phyloP scores from a whole-genome alignment of 2,113 vertebrate species.

The Alaudala cheleensis region DNA sequence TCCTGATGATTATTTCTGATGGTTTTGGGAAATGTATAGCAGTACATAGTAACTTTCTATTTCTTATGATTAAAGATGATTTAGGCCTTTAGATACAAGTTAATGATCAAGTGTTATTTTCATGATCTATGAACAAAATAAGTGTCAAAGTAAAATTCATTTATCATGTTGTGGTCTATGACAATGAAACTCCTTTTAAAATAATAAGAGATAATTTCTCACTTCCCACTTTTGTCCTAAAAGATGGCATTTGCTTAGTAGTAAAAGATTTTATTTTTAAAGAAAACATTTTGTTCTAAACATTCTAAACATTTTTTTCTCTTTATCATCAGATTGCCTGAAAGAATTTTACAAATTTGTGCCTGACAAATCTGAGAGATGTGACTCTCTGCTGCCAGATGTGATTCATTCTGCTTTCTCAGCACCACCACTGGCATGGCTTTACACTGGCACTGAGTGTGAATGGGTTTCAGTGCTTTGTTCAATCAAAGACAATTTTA shows the following conservation, averaged over 20 bases:
- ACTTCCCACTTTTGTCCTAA: not conserved
- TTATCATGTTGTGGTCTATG: not conserved
- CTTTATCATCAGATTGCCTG: not conserved
- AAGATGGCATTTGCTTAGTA: not conserved
- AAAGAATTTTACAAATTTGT: not conserved
- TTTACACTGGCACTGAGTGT: not conserved
- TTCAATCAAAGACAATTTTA: not conserved
- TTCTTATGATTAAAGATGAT: not conserved
- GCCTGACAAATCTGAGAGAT: not conserved
- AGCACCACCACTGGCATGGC: not conserved
- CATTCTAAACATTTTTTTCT: not conserved
- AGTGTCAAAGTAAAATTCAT: not conserved
- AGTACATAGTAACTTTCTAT: not conserved
- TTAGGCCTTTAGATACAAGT: not conserved
- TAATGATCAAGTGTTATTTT: not conserved
- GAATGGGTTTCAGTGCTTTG: not conserved
- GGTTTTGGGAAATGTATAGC: not conserved
- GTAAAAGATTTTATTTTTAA: not conserved
- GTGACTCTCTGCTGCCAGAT: not conserved
- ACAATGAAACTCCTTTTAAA: not conserved
- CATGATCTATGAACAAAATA: not conserved
- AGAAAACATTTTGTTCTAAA: no score
- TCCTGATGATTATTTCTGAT: not conserved
- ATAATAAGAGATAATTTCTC: not conserved
- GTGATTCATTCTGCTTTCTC: not conserved